Base-by-base conservation (phyloP, 2,113 vertebrate genomes). In the Silurus asotus region DNA sequence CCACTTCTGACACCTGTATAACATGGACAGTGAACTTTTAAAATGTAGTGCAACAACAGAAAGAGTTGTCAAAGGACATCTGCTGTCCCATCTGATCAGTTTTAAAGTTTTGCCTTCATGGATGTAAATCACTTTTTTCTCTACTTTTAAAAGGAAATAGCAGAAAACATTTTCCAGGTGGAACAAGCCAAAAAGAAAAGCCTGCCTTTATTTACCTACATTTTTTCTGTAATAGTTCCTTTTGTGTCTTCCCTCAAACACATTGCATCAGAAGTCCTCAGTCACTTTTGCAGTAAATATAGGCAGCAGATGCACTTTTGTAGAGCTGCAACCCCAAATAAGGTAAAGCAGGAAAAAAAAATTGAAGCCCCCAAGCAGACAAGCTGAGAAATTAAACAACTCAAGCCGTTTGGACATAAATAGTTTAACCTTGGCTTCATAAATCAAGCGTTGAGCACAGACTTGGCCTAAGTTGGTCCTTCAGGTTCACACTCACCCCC, bases 321-420 rank as follows among this genome's bases (percentile, higher is more conserved):
- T 17, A 61, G 67, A 17, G 7, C 58, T 74, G 69, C 76, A 84
- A 77, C 17, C 25, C 59, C 49, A 84, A 55, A 65, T 28, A 55
- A 56, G 80, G 58, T 70, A 59, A 83, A 45, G 53, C 56, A 83
- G 14, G 76, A 83, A 81, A 83, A 69, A 81, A 84, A 88, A 69
- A 82, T 15, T 83, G 59, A 92, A 90, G 91, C 84, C 89, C 90
- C 91, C 87, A 70, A 72, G 82, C 82, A 56, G 23, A 69, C 90
- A 78, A 91, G 91, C 91, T 86, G 89, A 85, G 87, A 92, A 89
- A 86, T 93, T 92, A 92, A 92, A 93, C 92, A 91, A 92, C 89
- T 87, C 89, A 84, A 89, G 83, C 91, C 80, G 83, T 91, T 86
- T 86, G 87, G 88, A 91, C 93, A 91, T 92, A 92, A 93, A 93